Evolutionary conservation across 2,888 invertebrate genomes (phyloP).

Genomic region (Psylliodes chrysocephalus): DNA sequence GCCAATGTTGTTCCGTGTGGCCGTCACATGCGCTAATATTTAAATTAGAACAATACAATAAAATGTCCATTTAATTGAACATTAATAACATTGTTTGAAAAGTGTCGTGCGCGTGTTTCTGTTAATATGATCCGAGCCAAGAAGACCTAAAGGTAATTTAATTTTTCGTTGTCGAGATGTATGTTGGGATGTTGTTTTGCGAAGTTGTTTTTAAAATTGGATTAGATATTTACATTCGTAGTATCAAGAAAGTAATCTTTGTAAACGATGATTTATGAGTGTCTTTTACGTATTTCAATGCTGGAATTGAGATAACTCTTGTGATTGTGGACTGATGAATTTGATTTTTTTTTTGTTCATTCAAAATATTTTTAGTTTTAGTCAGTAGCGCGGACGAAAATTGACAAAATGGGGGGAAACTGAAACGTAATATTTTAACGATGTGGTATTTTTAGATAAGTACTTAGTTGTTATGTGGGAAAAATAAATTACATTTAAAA

Average conservation of each 20-base stretch:
- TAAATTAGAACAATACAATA: constrained; percentile 45
- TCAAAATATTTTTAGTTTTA: constrained; percentile 31
- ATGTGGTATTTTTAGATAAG: too few relatives aligned
- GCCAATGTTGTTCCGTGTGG: constrained; percentile 13
- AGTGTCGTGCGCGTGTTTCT: neutral
- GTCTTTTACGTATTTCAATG: constrained; percentile 31
- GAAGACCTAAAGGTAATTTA: constrained; percentile 5
- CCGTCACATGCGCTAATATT: constrained; percentile 49
- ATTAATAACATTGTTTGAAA: constrained; percentile 30
- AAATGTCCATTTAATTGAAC: constrained; percentile 37
- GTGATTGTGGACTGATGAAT: constrained; percentile 3
- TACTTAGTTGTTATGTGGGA: too few relatives aligned
- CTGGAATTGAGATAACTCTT: constrained; percentile 32
- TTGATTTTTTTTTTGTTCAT: constrained; percentile 24
- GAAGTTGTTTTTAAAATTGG: constrained; percentile 19
- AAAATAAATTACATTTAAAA: too few relatives aligned
- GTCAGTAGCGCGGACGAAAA: neutral
- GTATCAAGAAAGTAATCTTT: constrained; percentile 24
- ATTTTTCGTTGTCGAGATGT: too few relatives aligned
- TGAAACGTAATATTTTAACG: too few relatives aligned
- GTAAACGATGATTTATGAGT: constrained; percentile 35
- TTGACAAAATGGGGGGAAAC: too few relatives aligned
- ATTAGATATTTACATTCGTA: constrained; percentile 28
- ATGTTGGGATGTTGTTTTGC: neutral
- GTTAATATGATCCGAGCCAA: neutral